These are phyloP conservation scores for Orthosia incerta DNA, from an alignment of 2,888 invertebrate species.

Conservation along the genomic window DNA sequence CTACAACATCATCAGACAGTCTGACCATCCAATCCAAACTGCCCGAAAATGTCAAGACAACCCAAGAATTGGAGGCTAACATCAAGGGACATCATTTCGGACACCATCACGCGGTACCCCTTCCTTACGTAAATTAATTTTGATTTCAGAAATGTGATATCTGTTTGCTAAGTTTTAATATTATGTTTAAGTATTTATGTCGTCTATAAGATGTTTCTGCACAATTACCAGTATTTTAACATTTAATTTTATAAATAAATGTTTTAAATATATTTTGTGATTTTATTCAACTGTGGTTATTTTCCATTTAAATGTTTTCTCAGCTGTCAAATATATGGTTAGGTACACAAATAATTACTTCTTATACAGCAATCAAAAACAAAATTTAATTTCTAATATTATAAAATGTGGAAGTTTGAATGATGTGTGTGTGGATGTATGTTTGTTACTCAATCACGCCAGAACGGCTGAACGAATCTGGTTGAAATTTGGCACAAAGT, in stretches of 20 bases:
- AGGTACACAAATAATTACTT: too few relatives aligned
- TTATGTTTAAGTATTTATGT: constrained; percentile 50
- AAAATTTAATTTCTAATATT: too few relatives aligned
- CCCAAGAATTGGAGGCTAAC: neutral
- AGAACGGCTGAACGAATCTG: too few relatives aligned
- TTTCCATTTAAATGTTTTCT: neutral
- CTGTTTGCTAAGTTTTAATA: constrained; percentile 23
- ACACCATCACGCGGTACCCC: constrained; percentile 36
- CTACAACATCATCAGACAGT: constrained; percentile 17
- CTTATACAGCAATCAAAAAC: too few relatives aligned
- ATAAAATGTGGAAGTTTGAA: too few relatives aligned
- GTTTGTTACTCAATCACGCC: too few relatives aligned
- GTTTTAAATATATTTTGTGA: constrained; percentile 12
- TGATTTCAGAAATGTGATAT: constrained; percentile 41
- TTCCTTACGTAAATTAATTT: constrained; percentile 45
- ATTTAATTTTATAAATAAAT: constrained; percentile 43
- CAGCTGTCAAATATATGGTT: neutral
- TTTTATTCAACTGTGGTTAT: neutral
- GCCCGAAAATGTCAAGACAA: constrained; percentile 15
- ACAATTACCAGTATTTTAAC: constrained; percentile 32
- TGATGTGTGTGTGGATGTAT: too few relatives aligned
- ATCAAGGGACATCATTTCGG: constrained; percentile 11
- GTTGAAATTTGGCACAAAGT: too few relatives aligned
- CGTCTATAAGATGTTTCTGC: constrained; percentile 33
- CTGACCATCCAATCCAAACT: neutral